Percentiles rank a stretch among this genome's conserved stretches.
Conservation (phyloP, 1,140 invertebrate species). For the Listronotus oregonensis region DNA sequence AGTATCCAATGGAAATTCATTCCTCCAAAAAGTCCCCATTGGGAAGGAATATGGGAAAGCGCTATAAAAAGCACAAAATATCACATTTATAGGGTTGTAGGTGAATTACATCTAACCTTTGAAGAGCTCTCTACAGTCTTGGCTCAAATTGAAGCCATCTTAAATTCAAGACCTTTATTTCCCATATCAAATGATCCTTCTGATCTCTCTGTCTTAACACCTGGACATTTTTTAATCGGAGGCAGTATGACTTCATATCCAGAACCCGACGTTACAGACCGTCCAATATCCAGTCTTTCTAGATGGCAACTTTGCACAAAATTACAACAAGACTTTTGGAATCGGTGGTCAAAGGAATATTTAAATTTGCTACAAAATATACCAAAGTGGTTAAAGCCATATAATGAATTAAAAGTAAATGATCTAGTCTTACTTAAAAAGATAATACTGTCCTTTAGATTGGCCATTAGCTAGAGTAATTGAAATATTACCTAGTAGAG, state of each 20-base stretch:
- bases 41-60: slow-evolving; percentile 52
- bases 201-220: background rate
- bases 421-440: slow-evolving; percentile 37
- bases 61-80: slow-evolving; percentile 31
- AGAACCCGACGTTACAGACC: background rate
- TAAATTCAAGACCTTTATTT: slow-evolving; percentile 49
- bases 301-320: no score
- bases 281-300: background rate
- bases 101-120: slow-evolving; percentile 28
- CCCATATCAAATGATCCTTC: background rate
- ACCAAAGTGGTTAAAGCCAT: background rate
- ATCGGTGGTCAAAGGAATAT: no score
- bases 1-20: slow-evolving; percentile 56
- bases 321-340: no score
- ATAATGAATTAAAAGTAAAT: background rate
- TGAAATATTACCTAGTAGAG: slow-evolving; percentile 31
- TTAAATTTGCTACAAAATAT: no score
- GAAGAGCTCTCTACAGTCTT: slow-evolving; percentile 47
- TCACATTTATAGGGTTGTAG: slow-evolving; percentile 34
- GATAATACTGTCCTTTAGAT: slow-evolving; percentile 34
- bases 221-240: slow-evolving; percentile 5
- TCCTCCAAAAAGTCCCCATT: slow-evolving; percentile 50
- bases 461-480: slow-evolving; percentile 39
- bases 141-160: slow-evolving; percentile 48
- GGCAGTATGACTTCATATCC: background rate